A percentile compares a stretch with the other conserved stretches of the same genome.
These are phyloP conservation scores for Procavia capensis DNA, from an alignment of 2,113 vertebrate species.

Conservation along the genomic window DNA sequence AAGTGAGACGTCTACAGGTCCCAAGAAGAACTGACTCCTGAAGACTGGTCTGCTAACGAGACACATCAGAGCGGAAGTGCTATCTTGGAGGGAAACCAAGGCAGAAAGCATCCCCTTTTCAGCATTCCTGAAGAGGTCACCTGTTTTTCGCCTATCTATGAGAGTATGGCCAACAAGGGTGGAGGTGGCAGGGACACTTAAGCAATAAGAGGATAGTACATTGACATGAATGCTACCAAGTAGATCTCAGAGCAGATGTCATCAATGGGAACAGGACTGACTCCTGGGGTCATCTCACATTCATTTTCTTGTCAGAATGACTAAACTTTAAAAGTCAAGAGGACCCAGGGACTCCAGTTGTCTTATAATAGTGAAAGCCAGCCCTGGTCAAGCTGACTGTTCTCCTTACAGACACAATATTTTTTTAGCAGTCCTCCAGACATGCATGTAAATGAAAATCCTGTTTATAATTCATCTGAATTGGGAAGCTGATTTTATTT, in stretches of 20 bases:
- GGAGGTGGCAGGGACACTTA: neutral
- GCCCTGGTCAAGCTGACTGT: neutral
- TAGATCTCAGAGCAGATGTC: neutral
- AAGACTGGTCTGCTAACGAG: neutral
- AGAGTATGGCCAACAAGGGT: neutral
- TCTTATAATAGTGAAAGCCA: neutral
- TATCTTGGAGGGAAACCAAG: neutral
- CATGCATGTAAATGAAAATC: neutral
- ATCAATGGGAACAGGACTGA: neutral
- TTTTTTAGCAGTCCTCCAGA: neutral
- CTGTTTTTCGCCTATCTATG: neutral
- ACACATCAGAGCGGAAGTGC: neutral
- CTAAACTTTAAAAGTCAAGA: neutral
- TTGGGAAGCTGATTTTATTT: neutral
- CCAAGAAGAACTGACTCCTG: neutral
- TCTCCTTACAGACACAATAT: neutral
- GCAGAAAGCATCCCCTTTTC: neutral
- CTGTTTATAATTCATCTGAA: neutral
- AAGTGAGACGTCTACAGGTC: rapidly evolving
- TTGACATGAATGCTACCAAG: neutral
- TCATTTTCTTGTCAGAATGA: neutral
- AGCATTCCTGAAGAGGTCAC: neutral
- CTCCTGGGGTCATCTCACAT: neutral
- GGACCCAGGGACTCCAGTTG: rapidly evolving
- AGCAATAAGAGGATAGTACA: neutral